Base-by-base conservation (phyloP, 2,888 invertebrate genomes). In the Copidosoma aretas region DNA sequence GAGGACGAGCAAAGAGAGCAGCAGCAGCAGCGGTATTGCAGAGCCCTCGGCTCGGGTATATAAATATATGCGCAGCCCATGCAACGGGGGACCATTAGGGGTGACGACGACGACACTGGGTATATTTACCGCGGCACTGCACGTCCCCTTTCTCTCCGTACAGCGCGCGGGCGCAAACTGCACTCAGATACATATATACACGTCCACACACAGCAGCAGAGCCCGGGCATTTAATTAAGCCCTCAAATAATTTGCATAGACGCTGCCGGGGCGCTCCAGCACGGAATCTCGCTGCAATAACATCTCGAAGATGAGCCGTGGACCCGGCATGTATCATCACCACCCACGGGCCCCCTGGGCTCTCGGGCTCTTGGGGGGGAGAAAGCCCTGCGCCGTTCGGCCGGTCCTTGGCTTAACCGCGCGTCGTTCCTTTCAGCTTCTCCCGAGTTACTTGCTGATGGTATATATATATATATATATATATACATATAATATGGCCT, bases 191-290 rank as follows among this genome's bases (percentile, higher is more conserved):
- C 32, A 32, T 32, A n/a, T 32, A 32, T 32, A 8, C 32, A 32
- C 4, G 32, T 32, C 3, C 32, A 32, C 32, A 32, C 32, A 3
- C 32, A 3, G 17, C 41, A 15, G 19, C 17, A 21, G 39, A 69
- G 69, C 73, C 67, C 64, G 73, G 70, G 73, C 76, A 75, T 81
- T 82, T 81, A 82, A 82, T 82, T 82, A 81, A 79, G 76, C 76
- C 75, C 74, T 72, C 73, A 75, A 80, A 81, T 80, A 81, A 82
- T 81, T 82, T 80, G 77, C 79, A 77, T 77, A 75, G 72, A 73
- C 70, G 43, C 43, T 15, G 12, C 43, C 3, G 41, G 10, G 41
- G 41, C 10, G 41, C 41, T 65, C 32, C n/a, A n/a, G n/a, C n/a
- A 49, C 43, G 67, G 68, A 73, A 73, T 74, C 72, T 77, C 71